phyloP scores from a whole-genome alignment of 35 echinoderm and acorn worm genomes.

The Chiridota heheva region DNA sequence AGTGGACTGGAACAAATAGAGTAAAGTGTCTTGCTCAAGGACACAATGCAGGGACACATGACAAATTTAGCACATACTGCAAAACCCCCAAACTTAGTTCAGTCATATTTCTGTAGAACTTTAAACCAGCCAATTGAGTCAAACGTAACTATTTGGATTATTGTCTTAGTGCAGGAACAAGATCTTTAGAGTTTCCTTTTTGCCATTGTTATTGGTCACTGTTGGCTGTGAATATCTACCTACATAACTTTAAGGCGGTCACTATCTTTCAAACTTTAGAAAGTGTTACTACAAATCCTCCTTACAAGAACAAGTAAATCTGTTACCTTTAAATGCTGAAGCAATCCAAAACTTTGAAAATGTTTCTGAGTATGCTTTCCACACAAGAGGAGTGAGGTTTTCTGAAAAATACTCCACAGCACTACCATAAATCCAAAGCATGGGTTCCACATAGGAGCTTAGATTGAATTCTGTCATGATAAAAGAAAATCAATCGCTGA shows the following conservation, averaged over 20 bases:
- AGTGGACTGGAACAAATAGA: no score
- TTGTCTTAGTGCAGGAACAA: not conserved
- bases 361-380: slow-evolving; percentile 42
- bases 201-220: not conserved
- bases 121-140: no score
- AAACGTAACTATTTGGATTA: no score
- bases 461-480: slow-evolving; percentile 61
- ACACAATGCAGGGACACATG: no score
- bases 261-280: not conserved
- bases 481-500: not conserved
- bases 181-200: not conserved
- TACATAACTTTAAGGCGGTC: not conserved
- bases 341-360: slow-evolving; percentile 77
- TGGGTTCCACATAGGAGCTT: slow-evolving; percentile 62
- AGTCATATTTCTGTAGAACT: no score
- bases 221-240: not conserved
- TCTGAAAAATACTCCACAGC: slow-evolving; percentile 24
- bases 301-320: slow-evolving; percentile 1
- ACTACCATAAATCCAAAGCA: slow-evolving; percentile 78
- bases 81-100: no score
- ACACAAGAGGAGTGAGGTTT: slow-evolving; percentile 34
- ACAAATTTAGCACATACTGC: no score
- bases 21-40: no score
- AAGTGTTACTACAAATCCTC: not conserved
- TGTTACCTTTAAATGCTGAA: slow-evolving; percentile 81